Evolutionary conservation across 2,888 invertebrate genomes (phyloP).

Genomic region (Luffia ferchaultella): DNA sequence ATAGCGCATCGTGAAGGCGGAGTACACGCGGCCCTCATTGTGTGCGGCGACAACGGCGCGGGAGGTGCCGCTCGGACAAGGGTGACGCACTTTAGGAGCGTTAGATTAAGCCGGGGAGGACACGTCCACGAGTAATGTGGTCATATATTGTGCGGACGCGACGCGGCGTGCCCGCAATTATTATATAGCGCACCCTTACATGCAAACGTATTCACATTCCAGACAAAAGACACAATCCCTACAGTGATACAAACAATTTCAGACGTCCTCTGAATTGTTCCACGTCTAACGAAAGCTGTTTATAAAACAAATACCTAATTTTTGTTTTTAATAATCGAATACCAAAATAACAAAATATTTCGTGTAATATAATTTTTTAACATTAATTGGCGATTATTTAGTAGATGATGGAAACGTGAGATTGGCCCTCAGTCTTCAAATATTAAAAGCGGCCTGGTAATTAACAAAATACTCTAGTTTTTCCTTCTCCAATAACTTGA

Average conservation of each 20-base stretch:
- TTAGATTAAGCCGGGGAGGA: constrained; percentile 57
- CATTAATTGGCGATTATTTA: too few relatives aligned
- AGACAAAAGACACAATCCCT: not conserved
- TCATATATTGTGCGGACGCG: constrained; percentile 54
- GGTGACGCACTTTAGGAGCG: constrained; percentile 52
- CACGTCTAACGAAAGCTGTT: too few relatives aligned
- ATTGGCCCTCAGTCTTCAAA: too few relatives aligned
- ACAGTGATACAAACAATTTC: not conserved
- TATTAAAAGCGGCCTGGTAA: too few relatives aligned
- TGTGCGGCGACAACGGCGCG: too few relatives aligned
- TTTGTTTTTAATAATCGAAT: too few relatives aligned
- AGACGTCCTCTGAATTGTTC: not conserved
- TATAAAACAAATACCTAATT: too few relatives aligned
- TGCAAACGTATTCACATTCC: not conserved
- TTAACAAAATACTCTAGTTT: too few relatives aligned
- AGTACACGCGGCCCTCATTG: not conserved
- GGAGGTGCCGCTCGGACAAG: constrained; percentile 27
- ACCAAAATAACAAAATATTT: too few relatives aligned
- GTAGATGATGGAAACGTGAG: too few relatives aligned
- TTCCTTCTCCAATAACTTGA: too few relatives aligned
- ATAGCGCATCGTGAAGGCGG: not conserved
- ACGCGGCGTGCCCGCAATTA: constrained; percentile 50
- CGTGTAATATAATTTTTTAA: too few relatives aligned
- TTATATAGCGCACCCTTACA: constrained; percentile 26
- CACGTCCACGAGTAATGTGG: constrained; percentile 62